Conservation (phyloP, 2,113 vertebrate genomes). For the Panurus biarmicus region DNA sequence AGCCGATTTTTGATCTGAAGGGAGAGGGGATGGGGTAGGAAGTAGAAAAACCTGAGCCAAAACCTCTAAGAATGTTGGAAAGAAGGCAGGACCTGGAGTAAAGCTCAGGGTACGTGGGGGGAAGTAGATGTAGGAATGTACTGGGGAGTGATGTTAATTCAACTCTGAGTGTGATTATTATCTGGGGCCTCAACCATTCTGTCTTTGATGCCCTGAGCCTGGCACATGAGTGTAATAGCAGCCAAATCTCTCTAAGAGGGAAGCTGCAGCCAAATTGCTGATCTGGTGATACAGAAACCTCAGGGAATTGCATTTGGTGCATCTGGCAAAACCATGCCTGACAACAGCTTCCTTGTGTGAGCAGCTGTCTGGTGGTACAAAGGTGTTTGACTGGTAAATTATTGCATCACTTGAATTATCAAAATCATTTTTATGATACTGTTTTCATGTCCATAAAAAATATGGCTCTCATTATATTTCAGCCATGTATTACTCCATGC, state of each 20-base stretch:
- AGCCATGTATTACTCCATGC: neutral
- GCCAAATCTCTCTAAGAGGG: neutral
- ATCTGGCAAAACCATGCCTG: neutral
- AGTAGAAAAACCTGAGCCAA: no score
- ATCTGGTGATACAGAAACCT: neutral
- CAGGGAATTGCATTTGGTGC: neutral
- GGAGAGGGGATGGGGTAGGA: no score
- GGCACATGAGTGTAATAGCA: neutral
- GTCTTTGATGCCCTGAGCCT: neutral
- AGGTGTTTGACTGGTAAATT: neutral
- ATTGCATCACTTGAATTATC: neutral
- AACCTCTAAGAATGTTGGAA: no score
- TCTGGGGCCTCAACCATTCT: no score
- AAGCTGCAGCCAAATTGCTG: neutral
- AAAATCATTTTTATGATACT: neutral
- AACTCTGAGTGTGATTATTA: no score
- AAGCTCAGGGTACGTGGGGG: no score
- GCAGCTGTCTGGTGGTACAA: neutral
- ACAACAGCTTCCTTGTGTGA: neutral
- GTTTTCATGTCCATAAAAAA: neutral
- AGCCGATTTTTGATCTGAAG: no score
- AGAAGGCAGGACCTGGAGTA: no score
- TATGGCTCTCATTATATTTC: neutral
- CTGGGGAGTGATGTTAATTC: no score
- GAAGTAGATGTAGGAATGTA: no score